Evolutionary conservation across 1,140 invertebrate genomes (phyloP), one percentile per base, ranked within the genome.

Genomic region (Neocloeon triangulifer): DNA sequence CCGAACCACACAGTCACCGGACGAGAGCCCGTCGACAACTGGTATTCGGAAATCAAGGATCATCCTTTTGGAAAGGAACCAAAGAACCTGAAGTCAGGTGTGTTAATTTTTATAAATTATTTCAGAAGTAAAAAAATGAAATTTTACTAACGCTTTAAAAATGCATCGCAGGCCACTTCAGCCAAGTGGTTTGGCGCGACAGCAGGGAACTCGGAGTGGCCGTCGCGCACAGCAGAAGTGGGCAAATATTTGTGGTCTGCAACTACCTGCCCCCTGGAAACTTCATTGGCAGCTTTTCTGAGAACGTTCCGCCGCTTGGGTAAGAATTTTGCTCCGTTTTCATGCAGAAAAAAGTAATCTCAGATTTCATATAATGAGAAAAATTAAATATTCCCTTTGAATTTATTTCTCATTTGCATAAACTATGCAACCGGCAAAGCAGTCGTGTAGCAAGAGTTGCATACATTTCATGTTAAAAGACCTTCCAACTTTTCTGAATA

Each of bases 201-300:
- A 75, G 62, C 30, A 64, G 60, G 41, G 65, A 76, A 42, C 42
- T 89, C 1, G 84, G 84, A 0, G 67, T 86, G 3, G 84, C 75
- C 12, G 58, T 70, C 39, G 69, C 77, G 0, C 66, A 58, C 38
- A 64, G 62, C 33, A 59, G 62, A 29, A 68, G 68, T 35, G 77
- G 77, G 0, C 69, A 70, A 41, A 61, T 75, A 16, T 74, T 75
- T 40, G 73, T 86, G 0, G 82, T 89, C 0, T 75, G 73, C 14
- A 80, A 86, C 51, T 91, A 89, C 47, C 67, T 64, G 45, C 84
- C 84, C 0, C 67, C 79, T 4, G 85, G 85, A 1, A 89, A 89
- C 49, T 69, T 78, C 36, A 54, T 81, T 2, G 79, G 77, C 6
- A 64, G 66, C 42, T 89, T 78, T 45, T 51, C 59, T 2, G 64